Base-by-base conservation (phyloP, 2,797 vertebrate genomes). In the Mycteria americana region DNA sequence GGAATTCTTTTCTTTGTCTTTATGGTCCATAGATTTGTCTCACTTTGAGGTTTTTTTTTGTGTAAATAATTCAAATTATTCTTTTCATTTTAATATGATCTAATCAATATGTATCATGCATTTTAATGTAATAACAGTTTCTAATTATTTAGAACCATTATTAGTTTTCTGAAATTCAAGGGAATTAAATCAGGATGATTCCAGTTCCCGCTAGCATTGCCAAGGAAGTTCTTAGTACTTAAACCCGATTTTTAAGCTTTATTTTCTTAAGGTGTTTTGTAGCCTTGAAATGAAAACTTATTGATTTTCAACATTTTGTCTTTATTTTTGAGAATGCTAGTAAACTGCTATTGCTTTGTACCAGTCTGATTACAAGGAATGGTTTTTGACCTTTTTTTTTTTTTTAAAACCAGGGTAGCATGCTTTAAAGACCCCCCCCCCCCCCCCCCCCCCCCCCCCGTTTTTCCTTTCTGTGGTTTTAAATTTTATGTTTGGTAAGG, bases 61-160 rank as follows among this genome's bases (percentile, higher is more conserved):
- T 87, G 86, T 81, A 92, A 97, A 96, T 96, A 92, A 94, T 95
- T 88, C 53, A 92, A 89, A 95, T 96, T 93, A 93, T 92, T 93
- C 37, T 91, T 95, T 95, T 94, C 54, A 57, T 75, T 96, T 95
- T 94, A 86, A 95, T 91, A 57, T 56, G 28, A 35, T 85, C 88
- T 95, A 90, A 97, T 97, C 81, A 97, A 96, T 93, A 91, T 93
- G 97, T 90, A 91, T 95, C 88, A 82, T 94, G 73, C 95, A 93
- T 21, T 73, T 95, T 95, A 93, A 97, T 92, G 88, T 89, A 93
- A 79, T 96, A 95, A 95, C 76, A 83, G 65, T 92, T 92, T 96
- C 91, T 97, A 95, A 97, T 97, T 94, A 93, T 85, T 81, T 85
- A 82, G 88, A 91, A 78, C 48, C 18, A 68, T 94, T 93, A 65